phyloP scores from a whole-genome alignment of 2,113 vertebrate species.

The Anthoscopus minutus region DNA sequence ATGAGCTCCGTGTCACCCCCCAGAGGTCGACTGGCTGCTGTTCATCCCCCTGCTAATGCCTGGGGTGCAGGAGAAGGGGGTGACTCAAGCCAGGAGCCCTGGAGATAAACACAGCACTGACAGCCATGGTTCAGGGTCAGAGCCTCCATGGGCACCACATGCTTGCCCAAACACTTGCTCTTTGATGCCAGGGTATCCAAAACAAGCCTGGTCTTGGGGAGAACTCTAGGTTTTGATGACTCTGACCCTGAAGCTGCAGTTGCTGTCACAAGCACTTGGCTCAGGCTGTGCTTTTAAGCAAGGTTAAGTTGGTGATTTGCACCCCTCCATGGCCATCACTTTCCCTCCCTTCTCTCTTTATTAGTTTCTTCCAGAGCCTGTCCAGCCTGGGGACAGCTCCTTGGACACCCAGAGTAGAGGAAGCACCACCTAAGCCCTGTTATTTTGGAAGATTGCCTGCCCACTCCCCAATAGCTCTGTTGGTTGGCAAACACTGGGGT shows the following conservation, averaged over 20 bases:
- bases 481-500: neutral
- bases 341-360: neutral
- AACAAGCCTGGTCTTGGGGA: neutral
- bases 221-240: neutral
- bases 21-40: fast-evolving
- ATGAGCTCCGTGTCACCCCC: neutral
- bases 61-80: neutral
- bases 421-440: fast-evolving
- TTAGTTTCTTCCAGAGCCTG: neutral
- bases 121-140: neutral
- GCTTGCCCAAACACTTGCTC: neutral
- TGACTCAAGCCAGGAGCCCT: neutral
- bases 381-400: neutral
- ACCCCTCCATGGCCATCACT: neutral
- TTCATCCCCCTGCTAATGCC: neutral
- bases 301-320: neutral
- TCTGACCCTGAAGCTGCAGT: neutral
- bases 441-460: fast-evolving
- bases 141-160: neutral
- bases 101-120: neutral
- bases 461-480: neutral
- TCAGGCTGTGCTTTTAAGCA: neutral
- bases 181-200: neutral
- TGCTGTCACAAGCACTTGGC: fast-evolving
- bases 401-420: neutral